Evolutionary conservation across 1,140 invertebrate genomes (phyloP).

Genomic region (Euwallacea fornicatus): DNA sequence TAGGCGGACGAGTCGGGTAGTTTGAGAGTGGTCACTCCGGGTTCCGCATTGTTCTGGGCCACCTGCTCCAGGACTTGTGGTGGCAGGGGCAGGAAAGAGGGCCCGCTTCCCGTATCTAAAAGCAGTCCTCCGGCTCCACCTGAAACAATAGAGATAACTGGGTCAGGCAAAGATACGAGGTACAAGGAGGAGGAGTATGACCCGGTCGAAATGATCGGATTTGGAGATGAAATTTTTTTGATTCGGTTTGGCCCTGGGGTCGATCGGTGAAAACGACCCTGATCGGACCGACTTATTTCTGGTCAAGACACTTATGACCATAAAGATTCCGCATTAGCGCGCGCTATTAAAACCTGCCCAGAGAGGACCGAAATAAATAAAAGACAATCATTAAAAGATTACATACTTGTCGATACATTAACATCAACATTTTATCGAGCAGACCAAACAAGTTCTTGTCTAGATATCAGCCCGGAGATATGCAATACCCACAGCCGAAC

Average conservation of each 20-base stretch:
- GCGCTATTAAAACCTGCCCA: conserved; percentile 44
- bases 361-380: conserved; percentile 49
- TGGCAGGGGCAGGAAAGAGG: conserved; percentile 65
- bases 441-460: conserved; percentile 33
- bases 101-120: conserved; percentile 58
- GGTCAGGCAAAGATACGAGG: no score
- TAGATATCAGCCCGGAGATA: neutral
- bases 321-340: neutral
- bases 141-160: conserved; percentile 45
- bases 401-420: conserved; percentile 53
- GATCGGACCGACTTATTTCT: no score
- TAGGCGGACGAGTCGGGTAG: conserved; percentile 57
- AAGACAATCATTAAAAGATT: conserved; percentile 53
- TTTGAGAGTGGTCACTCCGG: conserved; percentile 66
- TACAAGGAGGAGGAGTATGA: neutral
- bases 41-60: conserved; percentile 65
- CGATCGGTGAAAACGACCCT: no score
- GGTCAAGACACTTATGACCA: no score
- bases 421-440: conserved; percentile 47
- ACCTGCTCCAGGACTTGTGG: conserved; percentile 66
- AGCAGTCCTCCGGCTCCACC: conserved; percentile 55
- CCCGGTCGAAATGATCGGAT: no score
- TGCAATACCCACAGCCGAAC: conserved; percentile 22
- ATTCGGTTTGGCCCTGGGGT: no score
- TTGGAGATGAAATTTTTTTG: no score